Evolutionary conservation across 2,888 invertebrate species (phyloP).

Genomic region (Scelioninae gen. 1): DNA sequence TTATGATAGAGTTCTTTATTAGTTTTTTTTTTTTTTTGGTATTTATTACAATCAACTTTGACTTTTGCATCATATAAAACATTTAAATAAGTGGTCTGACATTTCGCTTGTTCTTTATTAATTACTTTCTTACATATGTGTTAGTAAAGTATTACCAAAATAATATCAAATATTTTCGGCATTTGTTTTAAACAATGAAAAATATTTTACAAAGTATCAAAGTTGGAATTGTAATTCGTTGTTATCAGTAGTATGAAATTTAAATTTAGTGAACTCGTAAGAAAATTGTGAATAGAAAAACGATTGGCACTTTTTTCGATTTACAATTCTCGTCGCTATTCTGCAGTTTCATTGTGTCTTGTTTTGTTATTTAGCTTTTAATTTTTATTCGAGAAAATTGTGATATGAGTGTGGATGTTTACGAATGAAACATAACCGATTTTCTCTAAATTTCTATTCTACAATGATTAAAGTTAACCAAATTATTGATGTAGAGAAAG

Average conservation of each 20-base stretch:
- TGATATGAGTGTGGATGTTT: not conserved
- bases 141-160: not conserved
- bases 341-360: too few species aligned
- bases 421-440: not conserved
- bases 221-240: not conserved
- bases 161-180: not conserved
- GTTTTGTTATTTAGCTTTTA: too few species aligned
- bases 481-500: too few species aligned
- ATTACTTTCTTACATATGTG: not conserved
- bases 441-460: not conserved
- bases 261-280: constrained; percentile 2
- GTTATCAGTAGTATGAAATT: constrained; percentile 4
- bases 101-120: not conserved
- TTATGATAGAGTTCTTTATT: too few species aligned
- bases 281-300: constrained; percentile 1
- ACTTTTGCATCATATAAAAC: constrained; percentile 10
- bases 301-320: not conserved
- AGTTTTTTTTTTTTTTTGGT: too few species aligned
- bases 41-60: constrained; percentile 32
- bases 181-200: not conserved
- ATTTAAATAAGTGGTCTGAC: not conserved
- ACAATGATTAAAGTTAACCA: not conserved
- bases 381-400: not conserved
- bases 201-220: constrained; percentile 13
- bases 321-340: not conserved